A percentile compares a stretch with the other conserved stretches of the same genome.
Evolutionary conservation across 2,888 invertebrate genomes (phyloP).

Genomic region (Keiferia lycopersicella): DNA sequence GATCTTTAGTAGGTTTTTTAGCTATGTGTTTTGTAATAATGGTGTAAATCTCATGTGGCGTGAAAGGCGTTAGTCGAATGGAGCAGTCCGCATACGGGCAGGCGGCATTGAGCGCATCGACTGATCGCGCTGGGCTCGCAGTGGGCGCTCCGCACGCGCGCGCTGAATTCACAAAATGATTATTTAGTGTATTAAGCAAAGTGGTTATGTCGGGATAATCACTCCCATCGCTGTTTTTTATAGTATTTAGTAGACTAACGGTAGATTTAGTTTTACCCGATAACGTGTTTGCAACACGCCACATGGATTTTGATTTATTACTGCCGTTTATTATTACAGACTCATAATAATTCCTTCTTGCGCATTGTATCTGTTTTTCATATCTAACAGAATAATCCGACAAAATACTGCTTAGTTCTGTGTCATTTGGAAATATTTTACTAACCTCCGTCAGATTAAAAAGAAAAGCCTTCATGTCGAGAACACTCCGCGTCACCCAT

Average conservation of each 20-base stretch:
- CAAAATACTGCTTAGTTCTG: neutral
- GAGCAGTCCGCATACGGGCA: neutral
- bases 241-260: neutral
- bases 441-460: neutral
- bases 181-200: neutral
- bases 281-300: conserved; percentile 12
- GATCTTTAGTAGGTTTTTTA: conserved; percentile 16
- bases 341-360: neutral
- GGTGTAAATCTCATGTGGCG: neutral
- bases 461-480: neutral
- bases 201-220: neutral
- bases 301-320: conserved; percentile 9
- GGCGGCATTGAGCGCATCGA: neutral
- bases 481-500: conserved; percentile 1
- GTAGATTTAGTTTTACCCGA: neutral
- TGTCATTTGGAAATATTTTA: neutral
- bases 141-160: conserved; percentile 1
- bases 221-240: conserved; percentile 1
- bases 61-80: neutral
- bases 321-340: neutral
- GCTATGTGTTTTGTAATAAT: conserved; percentile 14
- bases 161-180: neutral
- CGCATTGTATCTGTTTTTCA: neutral
- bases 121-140: neutral
- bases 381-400: neutral